phyloP scores from a whole-genome alignment of 2,113 vertebrate genomes.

The Mus pahari region DNA sequence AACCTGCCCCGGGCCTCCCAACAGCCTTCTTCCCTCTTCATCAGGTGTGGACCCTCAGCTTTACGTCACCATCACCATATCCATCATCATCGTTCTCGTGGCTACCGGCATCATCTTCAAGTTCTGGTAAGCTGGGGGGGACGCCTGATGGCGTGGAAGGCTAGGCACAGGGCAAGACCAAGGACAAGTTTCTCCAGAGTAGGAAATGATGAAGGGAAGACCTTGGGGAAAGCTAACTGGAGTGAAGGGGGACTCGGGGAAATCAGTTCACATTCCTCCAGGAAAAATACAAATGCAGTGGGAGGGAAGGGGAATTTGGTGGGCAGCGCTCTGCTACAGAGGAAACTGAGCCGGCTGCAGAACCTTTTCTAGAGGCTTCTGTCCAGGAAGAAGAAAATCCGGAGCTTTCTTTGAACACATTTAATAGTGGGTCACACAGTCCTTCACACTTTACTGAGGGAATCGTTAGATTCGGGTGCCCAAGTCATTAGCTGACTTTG shows the following conservation, averaged over 20 bases:
- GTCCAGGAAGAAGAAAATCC: background rate
- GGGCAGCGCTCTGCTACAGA: background rate
- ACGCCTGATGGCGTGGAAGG: background rate
- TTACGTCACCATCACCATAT: constrained; percentile 90
- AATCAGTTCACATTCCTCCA: background rate
- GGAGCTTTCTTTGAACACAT: constrained; percentile 34
- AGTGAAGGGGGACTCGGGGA: background rate
- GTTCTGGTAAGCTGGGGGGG: constrained; percentile 87
- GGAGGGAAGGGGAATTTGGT: background rate
- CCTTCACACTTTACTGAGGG: constrained; percentile 71
- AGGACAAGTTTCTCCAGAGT: background rate
- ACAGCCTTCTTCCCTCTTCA: constrained; percentile 25
- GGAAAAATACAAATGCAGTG: background rate
- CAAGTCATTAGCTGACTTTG: constrained; percentile 67
- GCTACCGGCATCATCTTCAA: constrained; percentile 91
- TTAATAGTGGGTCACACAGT: constrained; percentile 60
- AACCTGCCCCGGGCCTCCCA: background rate
- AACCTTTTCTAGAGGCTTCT: background rate
- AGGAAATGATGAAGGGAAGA: background rate
- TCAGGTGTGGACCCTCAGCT: constrained; percentile 90
- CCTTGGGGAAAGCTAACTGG: background rate
- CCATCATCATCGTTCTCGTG: constrained; percentile 89
- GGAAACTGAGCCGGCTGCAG: constrained; percentile 1
- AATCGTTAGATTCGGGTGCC: constrained; percentile 61
- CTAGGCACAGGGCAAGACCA: background rate